Conservation (phyloP, 1,140 invertebrate species). For the Atta cephalotes region DNA sequence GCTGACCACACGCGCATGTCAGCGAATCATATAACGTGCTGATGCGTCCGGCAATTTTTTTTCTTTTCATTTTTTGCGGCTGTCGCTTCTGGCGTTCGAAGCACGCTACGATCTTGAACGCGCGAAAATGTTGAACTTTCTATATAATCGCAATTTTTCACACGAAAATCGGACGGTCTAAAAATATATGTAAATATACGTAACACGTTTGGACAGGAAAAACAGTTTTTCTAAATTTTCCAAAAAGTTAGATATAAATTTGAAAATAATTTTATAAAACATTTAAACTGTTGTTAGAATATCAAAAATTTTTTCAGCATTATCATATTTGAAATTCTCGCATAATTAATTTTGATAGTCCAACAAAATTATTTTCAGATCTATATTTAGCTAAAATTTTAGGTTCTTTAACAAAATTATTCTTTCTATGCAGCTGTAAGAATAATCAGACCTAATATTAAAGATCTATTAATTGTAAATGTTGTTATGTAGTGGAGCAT, state of each 20-base stretch:
- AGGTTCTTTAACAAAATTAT: too few relatives aligned
- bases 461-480: neutral
- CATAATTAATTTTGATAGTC: too few relatives aligned
- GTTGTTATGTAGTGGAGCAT: neutral
- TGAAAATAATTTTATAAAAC: too few relatives aligned
- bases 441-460: neutral
- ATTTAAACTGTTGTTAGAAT: too few relatives aligned
- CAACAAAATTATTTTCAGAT: too few relatives aligned
- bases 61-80: neutral
- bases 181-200: neutral
- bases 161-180: neutral
- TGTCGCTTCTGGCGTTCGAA: slow-evolving; percentile 23
- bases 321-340: too few relatives aligned
- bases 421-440: neutral
- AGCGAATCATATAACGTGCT: slow-evolving; percentile 48
- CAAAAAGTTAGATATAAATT: too few relatives aligned
- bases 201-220: too few relatives aligned
- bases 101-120: slow-evolving; percentile 17
- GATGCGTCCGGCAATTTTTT: slow-evolving; percentile 43
- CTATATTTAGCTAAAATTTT: too few relatives aligned
- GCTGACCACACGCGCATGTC: slow-evolving; percentile 47
- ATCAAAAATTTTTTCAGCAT: too few relatives aligned
- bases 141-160: slow-evolving; percentile 12
- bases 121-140: slow-evolving; percentile 24
- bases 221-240: too few relatives aligned